Evolutionary conservation across 1,140 invertebrate species (phyloP), one percentile per base, ranked within the genome.

Genomic region (Drosophila bocqueti): DNA sequence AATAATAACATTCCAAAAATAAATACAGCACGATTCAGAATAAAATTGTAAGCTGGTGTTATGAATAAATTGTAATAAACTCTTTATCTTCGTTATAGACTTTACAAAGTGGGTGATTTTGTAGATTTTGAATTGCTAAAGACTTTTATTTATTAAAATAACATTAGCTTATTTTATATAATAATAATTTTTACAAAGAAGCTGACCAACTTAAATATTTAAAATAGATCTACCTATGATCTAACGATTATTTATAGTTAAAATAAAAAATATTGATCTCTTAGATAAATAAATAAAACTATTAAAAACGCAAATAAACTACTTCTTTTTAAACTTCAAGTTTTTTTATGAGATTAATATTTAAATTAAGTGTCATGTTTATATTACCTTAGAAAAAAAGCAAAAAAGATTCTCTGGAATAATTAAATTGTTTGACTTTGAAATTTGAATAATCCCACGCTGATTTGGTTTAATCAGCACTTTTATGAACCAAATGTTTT

Each of bases 1-100:
- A 67, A 54, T 45, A 68, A 55, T 46, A 69, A 46, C 29, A 45
- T 54, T 54, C n/a, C 13, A 10, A 40, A 40, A 63, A 54, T 40
- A 63, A 52, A 40, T 15, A 52, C 11, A 18, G 0, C 11, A 52
- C 50, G 2, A 16, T 1, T n/a, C n/a, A 15, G 29, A 55, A 38
- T 3, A 24, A 18, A 55, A 16, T 24, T 55, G 18, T 38, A 55
- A 55, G 18, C n/a, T 38, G 34, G 26, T 11, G 4, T 18, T 43
- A 18, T 43, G 11, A 13, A 2, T 15, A 52, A 6, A 18, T 34
- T 13, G 21, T 21, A 34, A 52, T 34, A 52, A 52, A 31, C n/a
- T 7, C 0, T 1, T 31, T 13, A 18, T 52, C 5, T 31, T 31
- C 5, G n/a, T 36, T 21, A 15, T 15, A 34, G 11, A 52, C 11